Evolutionary conservation across 1,140 invertebrate genomes (phyloP), one percentile per base, ranked within the genome.

Genomic region (Drosophila ananassae): DNA sequence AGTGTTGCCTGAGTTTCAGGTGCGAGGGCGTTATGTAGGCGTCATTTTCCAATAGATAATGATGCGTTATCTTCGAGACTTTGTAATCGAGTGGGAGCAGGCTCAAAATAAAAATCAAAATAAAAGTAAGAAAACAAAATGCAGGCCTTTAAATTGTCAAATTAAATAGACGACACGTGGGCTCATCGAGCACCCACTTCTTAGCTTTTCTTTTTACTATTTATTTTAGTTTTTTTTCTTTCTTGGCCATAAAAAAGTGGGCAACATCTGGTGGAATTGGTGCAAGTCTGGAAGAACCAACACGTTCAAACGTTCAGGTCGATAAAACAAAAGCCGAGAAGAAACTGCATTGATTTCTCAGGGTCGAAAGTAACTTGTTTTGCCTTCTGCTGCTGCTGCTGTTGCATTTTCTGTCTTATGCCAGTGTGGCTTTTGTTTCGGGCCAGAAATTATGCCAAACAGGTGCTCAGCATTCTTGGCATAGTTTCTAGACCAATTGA

Each of bases 381-480:
- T 68, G 61, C 52, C 50, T 56, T 13, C 48, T 28, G 47, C 30
- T 51, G 32, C 12, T 37, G 46, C 47, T 34, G 47, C 34, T 47
- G 24, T 50, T 50, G 3, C n/a, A 4, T 17, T 25, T 51, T 17
- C 41, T 32, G 28, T 7, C 25, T 30, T 12, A n/a, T n/a, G 8
- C 25, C 17, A 17, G 17, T 51, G 10, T n/a, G 8, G 25, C 24
- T 46, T 24, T 22, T 12, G 41, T 59, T 47, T 22, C 32, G 39
- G 52, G 68, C 22, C 56, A 52, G 63, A 77, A 77, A 77, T 58
- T 17, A 72, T 72, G 74, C 74, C 74, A 77, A 37, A 64, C 75
- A 77, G 75, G 75, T 77, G 75, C 75, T 77, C 68, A 71, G 51
- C 74, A 77, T 77, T 77, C 75, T 77, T 72, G 75, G 75, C 74